phyloP scores from a whole-genome alignment of 2,113 vertebrate genomes.

The Abramis brama region DNA sequence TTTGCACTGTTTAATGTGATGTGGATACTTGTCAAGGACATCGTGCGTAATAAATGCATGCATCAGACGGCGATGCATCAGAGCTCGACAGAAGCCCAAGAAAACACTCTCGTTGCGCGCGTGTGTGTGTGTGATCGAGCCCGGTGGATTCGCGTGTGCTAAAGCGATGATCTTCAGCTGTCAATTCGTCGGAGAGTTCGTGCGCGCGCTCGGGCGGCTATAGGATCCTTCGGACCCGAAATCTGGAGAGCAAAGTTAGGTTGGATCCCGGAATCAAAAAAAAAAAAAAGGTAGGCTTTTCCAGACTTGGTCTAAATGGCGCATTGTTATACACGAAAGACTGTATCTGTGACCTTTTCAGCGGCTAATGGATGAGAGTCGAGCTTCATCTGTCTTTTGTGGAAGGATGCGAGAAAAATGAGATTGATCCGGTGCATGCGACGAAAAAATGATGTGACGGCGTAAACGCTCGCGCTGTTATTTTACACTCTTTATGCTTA shows the following conservation, averaged over 20 bases:
- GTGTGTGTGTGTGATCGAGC: not conserved
- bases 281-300: not conserved
- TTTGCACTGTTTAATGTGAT: conserved; percentile 33
- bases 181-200: conserved; percentile 18
- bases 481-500: not conserved
- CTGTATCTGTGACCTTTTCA: conserved; percentile 23
- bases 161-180: conserved; percentile 36
- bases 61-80: conserved; percentile 39
- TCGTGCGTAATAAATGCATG: conserved; percentile 35
- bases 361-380: not conserved
- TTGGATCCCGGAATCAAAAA: not conserved
- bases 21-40: conserved; percentile 63
- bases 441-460: not conserved
- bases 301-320: not conserved
- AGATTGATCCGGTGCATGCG: not conserved
- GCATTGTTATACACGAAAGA: not conserved
- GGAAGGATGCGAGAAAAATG: not conserved
- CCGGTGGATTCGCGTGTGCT: not conserved
- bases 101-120: conserved; percentile 33
- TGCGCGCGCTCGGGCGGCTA: not conserved
- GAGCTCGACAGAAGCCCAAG: conserved; percentile 11
- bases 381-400: not conserved
- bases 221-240: conserved; percentile 23
- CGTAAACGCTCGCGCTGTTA: not conserved
- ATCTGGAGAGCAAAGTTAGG: conserved; percentile 15